A percentile compares a stretch with the other conserved stretches of the same genome.
These are phyloP conservation scores for Mesocentrotus franciscanus DNA, from an alignment of 53 echinoderm and acorn worm species.

Conservation along the genomic window DNA sequence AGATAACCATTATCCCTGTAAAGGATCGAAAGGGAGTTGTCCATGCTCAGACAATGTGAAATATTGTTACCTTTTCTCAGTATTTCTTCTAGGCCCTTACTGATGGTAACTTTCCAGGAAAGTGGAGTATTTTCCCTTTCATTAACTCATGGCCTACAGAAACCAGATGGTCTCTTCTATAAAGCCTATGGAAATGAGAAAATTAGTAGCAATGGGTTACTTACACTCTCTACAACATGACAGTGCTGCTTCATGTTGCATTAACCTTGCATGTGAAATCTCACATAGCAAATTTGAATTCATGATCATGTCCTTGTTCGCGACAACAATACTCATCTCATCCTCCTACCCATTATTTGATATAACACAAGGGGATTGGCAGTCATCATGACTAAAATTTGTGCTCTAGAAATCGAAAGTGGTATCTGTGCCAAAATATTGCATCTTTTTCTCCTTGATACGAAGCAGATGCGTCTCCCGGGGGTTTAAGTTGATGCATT, in stretches of 20 bases:
- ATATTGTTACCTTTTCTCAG: too few species aligned
- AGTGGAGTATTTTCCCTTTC: not conserved
- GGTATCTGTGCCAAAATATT: not conserved
- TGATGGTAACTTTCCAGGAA: not conserved
- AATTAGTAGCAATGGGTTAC: too few species aligned
- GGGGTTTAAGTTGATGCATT: not conserved
- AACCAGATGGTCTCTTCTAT: too few species aligned
- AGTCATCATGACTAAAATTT: constrained; percentile 24
- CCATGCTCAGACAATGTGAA: not conserved
- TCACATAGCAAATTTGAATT: not conserved
- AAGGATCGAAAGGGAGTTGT: not conserved
- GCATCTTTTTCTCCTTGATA: not conserved
- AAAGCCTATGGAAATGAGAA: too few species aligned
- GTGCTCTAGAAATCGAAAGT: constrained; percentile 2
- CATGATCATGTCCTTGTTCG: not conserved
- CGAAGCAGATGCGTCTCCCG: constrained; percentile 4
- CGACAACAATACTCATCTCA: not conserved
- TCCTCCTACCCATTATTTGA: not conserved
- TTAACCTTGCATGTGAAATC: not conserved
- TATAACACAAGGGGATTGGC: not conserved
- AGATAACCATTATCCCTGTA: not conserved
- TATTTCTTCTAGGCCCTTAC: too few species aligned
- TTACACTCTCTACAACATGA: not conserved
- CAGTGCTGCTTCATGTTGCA: not conserved
- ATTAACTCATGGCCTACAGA: not conserved